These are phyloP conservation scores for Pampus argenteus DNA, from an alignment of 2,797 vertebrate genomes.

Conservation along the genomic window DNA sequence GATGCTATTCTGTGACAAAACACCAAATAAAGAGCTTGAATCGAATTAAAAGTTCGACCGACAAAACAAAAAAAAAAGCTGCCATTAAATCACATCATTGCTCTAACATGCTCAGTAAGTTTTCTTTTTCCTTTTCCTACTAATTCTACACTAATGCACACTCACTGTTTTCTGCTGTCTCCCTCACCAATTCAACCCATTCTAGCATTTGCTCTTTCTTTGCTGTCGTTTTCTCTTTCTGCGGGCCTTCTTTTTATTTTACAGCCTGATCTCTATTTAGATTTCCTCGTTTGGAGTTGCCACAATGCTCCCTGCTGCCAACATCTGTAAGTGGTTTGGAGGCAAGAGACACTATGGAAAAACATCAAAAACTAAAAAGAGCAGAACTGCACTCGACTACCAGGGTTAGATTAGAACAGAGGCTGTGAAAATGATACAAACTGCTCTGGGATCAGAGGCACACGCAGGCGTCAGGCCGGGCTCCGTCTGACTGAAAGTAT, in stretches of 20 bases:
- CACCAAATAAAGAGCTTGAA: slow-evolving; percentile 13
- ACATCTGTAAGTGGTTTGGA: slow-evolving; percentile 87
- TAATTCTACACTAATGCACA: slow-evolving; percentile 59
- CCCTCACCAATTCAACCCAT: slow-evolving; percentile 45
- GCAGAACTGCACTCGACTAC: slow-evolving; percentile 62
- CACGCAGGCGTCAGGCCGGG: slow-evolving; percentile 29
- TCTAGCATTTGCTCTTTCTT: slow-evolving; percentile 53
- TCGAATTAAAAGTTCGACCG: slow-evolving; percentile 1
- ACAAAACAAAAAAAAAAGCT: slow-evolving; percentile 23
- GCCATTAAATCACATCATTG: slow-evolving; percentile 23
- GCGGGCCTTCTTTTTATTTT: slow-evolving; percentile 75
- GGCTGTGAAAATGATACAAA: slow-evolving; percentile 62
- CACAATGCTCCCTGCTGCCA: slow-evolving; percentile 81
- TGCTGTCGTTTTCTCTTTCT: slow-evolving; percentile 65
- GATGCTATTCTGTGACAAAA: slow-evolving; percentile 5
- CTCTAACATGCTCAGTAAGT: slow-evolving; percentile 40
- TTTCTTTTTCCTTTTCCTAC: slow-evolving; percentile 13
- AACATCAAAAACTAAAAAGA: slow-evolving; percentile 71
- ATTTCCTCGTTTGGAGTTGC: slow-evolving; percentile 84
- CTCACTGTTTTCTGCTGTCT: slow-evolving; percentile 39
- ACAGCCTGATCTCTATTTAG: slow-evolving; percentile 83
- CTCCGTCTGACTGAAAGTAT: slow-evolving; percentile 34
- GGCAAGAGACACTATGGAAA: slow-evolving; percentile 81
- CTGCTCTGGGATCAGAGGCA: slow-evolving; percentile 64
- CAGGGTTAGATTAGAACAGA: slow-evolving; percentile 58